A percentile compares a stretch with the other conserved stretches of the same genome.
These are phyloP conservation scores for Aphidius ervi DNA, from an alignment of 1,140 invertebrate species.

Conservation along the genomic window DNA sequence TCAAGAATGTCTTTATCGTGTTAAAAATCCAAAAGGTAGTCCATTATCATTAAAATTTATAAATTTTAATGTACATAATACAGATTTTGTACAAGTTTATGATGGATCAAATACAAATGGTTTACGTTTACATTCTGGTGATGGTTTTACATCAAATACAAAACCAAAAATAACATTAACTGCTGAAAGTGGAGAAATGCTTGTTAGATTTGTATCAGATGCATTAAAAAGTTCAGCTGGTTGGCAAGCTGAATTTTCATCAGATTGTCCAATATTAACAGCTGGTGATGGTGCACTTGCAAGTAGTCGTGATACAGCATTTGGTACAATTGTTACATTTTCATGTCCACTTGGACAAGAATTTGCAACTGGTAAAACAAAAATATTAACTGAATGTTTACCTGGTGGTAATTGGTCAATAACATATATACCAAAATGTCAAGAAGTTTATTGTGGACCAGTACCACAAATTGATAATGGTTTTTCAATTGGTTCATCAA, in stretches of 20 bases:
- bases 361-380: constrained; percentile 84
- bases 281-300: constrained; percentile 83
- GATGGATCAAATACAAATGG: constrained; percentile 84
- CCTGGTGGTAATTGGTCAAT: constrained; percentile 91
- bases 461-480: constrained; percentile 97
- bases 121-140: constrained; percentile 79
- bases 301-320: constrained; percentile 86
- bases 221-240: constrained; percentile 76
- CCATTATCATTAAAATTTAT: constrained; percentile 85
- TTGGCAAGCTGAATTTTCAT: constrained; percentile 89
- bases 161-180: constrained; percentile 84
- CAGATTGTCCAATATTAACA: constrained; percentile 83
- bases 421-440: constrained; percentile 89
- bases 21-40: constrained; percentile 77
- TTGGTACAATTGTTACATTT: constrained; percentile 85
- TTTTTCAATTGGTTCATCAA: constrained; percentile 90
- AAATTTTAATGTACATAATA: constrained; percentile 79
- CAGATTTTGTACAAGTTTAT: constrained; percentile 81
- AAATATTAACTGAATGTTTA: constrained; percentile 79
- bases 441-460: constrained; percentile 95
- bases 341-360: constrained; percentile 91
- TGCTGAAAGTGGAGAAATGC: constrained; percentile 87
- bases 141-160: constrained; percentile 79
- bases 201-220: constrained; percentile 83
- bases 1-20: constrained; percentile 84